These are phyloP conservation scores for Athalia cordata DNA, from an alignment of 2,888 invertebrate species.

Conservation along the genomic window DNA sequence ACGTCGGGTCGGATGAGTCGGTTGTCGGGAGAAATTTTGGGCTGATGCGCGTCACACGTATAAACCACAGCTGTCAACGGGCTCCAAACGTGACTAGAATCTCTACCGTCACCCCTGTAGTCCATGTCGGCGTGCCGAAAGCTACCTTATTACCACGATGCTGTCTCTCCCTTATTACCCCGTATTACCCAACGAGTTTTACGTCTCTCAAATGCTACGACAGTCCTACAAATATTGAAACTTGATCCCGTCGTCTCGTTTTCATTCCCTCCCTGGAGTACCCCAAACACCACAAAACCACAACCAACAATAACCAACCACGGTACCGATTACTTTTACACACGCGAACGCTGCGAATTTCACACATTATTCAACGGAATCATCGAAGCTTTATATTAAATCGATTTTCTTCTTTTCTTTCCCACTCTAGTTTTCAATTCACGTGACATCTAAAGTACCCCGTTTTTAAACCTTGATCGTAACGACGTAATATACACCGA, in stretches of 20 bases:
- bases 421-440: too few relatives aligned
- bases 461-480: too few relatives aligned
- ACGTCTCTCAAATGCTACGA: neutral
- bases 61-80: conserved; percentile 73
- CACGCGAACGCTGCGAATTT: too few relatives aligned
- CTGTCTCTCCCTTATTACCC: conserved; percentile 48
- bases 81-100: conserved; percentile 73
- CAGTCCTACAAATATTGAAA: conserved; percentile 22
- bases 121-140: conserved; percentile 45
- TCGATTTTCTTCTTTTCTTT: too few relatives aligned
- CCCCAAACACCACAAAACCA: neutral
- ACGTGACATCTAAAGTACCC: too few relatives aligned
- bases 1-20: conserved; percentile 65
- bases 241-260: neutral
- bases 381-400: too few relatives aligned
- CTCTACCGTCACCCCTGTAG: conserved; percentile 59
- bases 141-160: conserved; percentile 68
- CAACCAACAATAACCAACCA: neutral
- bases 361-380: too few relatives aligned
- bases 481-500: too few relatives aligned
- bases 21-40: conserved; percentile 66
- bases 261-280: neutral
- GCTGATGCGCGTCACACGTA: conserved; percentile 73
- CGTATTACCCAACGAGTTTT: conserved; percentile 55
- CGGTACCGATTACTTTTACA: too few relatives aligned